A percentile compares a stretch with the other conserved stretches of the same genome.
Conservation (phyloP, 2,797 vertebrate genomes). For the Stomatorhinus walkeri region DNA sequence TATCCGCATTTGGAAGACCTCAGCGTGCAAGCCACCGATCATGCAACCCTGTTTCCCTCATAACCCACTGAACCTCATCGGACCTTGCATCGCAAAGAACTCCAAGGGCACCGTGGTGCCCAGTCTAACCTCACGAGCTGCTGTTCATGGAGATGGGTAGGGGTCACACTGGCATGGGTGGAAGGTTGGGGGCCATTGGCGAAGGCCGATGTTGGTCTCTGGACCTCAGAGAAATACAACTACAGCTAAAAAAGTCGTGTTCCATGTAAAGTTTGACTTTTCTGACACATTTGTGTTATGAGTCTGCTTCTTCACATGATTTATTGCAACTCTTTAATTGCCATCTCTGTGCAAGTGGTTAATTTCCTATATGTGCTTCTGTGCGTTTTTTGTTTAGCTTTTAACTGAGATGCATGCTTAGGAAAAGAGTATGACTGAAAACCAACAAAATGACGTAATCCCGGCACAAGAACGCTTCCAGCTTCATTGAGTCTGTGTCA, state of each 20-base stretch:
- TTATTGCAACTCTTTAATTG: not conserved
- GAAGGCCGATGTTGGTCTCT: not conserved
- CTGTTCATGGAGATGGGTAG: not conserved
- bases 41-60: constrained; percentile 18
- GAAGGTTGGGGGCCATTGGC: not conserved
- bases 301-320: not conserved
- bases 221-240: not conserved
- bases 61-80: not conserved
- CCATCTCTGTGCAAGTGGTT: not conserved
- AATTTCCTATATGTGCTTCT: not conserved
- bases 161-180: not conserved
- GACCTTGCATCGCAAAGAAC: not conserved
- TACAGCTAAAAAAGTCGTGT: not conserved
- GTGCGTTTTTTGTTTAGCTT: not conserved
- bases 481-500: not conserved
- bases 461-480: not conserved
- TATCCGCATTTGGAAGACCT: constrained; percentile 28
- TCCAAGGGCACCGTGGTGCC: not conserved
- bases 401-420: not conserved
- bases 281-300: not conserved
- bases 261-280: not conserved
- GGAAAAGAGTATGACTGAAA: not conserved
- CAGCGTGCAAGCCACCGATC: constrained; percentile 34
- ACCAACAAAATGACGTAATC: not conserved
- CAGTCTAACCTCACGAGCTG: not conserved